Base-by-base conservation (phyloP, 2,113 vertebrate genomes). In the Cynoglossus semilaevis region DNA sequence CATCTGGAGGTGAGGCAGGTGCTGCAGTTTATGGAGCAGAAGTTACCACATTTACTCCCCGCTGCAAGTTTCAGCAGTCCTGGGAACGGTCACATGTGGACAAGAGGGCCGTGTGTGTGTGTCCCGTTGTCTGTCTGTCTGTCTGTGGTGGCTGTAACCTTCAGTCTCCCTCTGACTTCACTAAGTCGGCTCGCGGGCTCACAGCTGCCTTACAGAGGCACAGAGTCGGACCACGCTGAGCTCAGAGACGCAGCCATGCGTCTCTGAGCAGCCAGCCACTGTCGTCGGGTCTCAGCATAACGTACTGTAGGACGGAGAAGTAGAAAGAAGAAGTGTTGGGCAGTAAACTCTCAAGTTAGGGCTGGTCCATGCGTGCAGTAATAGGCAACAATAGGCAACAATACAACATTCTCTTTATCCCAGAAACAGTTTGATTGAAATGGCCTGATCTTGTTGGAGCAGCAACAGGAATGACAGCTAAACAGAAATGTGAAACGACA, bases 11-110 rank as follows among this genome's bases (percentile, higher is more conserved):
- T 85, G 78, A 70, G 78, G 70, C 87, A 88, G 85, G 83, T 84
- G 83, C 77, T 74, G 74, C 64, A 79, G 72, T 87, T 81, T 85
- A 81, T 89, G 77, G 82, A 87, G 84, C 82, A 50, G 74, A 86
- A 88, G 66, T 83, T 29, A 57, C 65, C 19, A 9, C 75, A 53
- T 85, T 87, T 76, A 87, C 57, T 80, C 67, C 64, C 50, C 44
- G 74, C 67, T 72, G 55, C 43, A 60, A 72, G 64, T 70, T 52
- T 75, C 63, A 52, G 61, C 37, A 29, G 79, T 67, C 63, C 54
- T 54, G 44, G 42, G 57, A 72, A 74, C 52, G 70, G 57, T 76
- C 76, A 75, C 66, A 72, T 67, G 76, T 66, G 64, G 44, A 75
- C 55, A 69, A 64, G 19, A 52, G 58, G 42, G 17, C 34, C 62